phyloP scores from a whole-genome alignment of 2,797 vertebrate genomes.

The Trichosurus vulpecula region DNA sequence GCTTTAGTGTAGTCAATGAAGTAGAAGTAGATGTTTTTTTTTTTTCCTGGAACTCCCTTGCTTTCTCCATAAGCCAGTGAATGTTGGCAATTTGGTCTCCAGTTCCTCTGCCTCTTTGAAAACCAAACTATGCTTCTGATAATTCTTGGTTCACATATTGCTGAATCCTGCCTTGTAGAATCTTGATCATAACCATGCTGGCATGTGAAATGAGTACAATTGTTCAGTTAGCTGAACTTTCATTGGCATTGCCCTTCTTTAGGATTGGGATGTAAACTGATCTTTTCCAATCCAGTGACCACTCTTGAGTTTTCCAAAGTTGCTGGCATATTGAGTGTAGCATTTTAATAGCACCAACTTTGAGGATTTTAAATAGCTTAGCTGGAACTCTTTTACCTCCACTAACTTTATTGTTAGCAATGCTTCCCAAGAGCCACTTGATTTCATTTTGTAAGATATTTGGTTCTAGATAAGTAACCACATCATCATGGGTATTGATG shows the following conservation, averaged over 20 bases:
- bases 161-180: not conserved
- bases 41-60: not conserved
- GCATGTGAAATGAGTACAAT: not conserved
- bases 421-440: no score
- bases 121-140: not conserved
- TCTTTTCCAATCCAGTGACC: not conserved
- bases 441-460: no score
- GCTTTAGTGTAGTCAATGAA: not conserved
- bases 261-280: not conserved
- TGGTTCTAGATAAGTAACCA: no score
- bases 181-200: not conserved
- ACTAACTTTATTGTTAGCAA: no score
- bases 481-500: no score
- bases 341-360: no score
- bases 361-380: no score
- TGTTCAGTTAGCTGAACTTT: not conserved
- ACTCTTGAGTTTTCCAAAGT: not conserved
- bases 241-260: not conserved
- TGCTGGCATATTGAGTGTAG: no score
- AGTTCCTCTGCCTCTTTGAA: not conserved
- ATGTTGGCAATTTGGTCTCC: not conserved
- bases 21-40: not conserved
- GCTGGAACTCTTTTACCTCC: no score
- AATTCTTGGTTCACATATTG: not conserved
- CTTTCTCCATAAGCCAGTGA: not conserved